phyloP scores from a whole-genome alignment of 2,797 vertebrate species.

The Melanotaenia maccullochi region DNA sequence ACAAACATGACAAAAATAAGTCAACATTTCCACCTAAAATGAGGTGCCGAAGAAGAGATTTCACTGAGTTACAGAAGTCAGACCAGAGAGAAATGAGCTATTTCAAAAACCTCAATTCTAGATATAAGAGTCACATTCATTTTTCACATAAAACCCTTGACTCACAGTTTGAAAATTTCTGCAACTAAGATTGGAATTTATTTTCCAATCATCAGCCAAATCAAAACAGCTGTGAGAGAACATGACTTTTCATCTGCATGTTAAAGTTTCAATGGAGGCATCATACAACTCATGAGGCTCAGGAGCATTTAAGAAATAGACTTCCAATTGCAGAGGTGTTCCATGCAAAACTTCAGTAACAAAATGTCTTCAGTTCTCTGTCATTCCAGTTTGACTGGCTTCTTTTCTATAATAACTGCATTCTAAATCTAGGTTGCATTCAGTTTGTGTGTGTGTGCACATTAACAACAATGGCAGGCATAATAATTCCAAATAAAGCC shows the following conservation, averaged over 20 bases:
- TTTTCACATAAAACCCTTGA: neutral
- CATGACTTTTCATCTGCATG: neutral
- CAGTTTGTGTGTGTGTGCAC: neutral
- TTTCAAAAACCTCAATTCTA: neutral
- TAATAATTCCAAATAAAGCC: neutral
- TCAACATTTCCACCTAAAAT: neutral
- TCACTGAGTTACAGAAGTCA: neutral
- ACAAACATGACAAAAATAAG: neutral
- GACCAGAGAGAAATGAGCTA: neutral
- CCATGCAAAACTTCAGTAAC: neutral
- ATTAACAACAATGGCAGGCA: neutral
- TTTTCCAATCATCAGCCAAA: conserved; percentile 1
- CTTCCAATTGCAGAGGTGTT: neutral
- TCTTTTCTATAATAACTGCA: neutral
- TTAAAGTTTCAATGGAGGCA: neutral
- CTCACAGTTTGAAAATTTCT: conserved; percentile 1
- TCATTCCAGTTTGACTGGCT: neutral
- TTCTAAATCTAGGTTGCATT: neutral
- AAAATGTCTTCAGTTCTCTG: neutral
- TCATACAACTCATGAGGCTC: neutral
- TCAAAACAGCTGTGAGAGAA: neutral
- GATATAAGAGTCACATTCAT: neutral
- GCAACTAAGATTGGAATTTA: neutral
- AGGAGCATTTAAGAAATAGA: neutral
- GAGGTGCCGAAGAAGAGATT: neutral